phyloP scores from a whole-genome alignment of 1,140 invertebrate species.

The Euwallacea fornicatus region DNA sequence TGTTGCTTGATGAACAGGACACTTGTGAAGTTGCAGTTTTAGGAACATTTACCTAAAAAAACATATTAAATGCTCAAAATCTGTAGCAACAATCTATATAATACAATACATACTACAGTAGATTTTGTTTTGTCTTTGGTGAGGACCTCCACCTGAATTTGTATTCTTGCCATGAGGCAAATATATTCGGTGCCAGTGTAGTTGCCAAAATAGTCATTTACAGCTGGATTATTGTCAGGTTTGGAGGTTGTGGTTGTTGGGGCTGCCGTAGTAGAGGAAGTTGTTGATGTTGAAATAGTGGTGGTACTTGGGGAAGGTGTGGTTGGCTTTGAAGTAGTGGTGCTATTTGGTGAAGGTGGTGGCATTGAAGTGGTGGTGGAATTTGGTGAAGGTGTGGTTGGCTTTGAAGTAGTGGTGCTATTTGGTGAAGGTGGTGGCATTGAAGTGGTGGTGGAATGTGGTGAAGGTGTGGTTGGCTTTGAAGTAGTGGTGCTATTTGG shows the following conservation, averaged over 20 bases:
- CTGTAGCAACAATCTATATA: not conserved
- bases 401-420: conserved; percentile 32
- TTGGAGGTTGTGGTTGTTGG: conserved; percentile 43
- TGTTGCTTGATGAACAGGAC: conserved; percentile 50
- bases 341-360: conserved; percentile 37
- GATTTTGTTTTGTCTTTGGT: conserved; percentile 42
- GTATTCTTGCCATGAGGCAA: conserved; percentile 66
- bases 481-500: conserved; percentile 35
- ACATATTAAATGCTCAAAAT: not conserved
- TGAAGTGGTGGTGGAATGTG: conserved; percentile 43
- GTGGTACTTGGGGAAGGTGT: conserved; percentile 44
- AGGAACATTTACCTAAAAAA: conserved; percentile 54
- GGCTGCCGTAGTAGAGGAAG: conserved; percentile 49
- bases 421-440: conserved; percentile 41
- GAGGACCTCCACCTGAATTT: conserved; percentile 62
- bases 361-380: conserved; percentile 44
- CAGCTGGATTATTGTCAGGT: conserved; percentile 39
- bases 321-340: conserved; percentile 31
- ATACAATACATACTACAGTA: conserved; percentile 14
- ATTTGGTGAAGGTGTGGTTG: conserved; percentile 40
- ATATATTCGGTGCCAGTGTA: conserved; percentile 54
- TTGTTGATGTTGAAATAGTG: conserved; percentile 45
- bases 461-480: conserved; percentile 35
- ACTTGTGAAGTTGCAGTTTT: conserved; percentile 53
- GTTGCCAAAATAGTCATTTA: conserved; percentile 54